These are phyloP conservation scores for Drosophila anceps DNA, from an alignment of 2,888 invertebrate genomes.

Conservation along the genomic window DNA sequence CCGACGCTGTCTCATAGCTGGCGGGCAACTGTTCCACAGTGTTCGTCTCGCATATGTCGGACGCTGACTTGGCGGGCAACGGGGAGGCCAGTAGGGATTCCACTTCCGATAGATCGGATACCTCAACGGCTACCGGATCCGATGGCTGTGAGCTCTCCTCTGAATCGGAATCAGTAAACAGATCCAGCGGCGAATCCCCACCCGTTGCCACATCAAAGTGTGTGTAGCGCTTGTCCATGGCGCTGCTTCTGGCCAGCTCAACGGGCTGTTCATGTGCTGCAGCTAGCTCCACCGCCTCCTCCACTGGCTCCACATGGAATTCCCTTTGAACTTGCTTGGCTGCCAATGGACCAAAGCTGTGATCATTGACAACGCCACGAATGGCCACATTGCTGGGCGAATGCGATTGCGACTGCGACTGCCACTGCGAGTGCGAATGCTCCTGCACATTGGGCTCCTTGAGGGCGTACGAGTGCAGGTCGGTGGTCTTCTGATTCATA, in stretches of 20 bases:
- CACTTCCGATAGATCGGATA: constrained; percentile 45
- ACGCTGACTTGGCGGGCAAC: constrained; percentile 2
- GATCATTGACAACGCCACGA: constrained; percentile 71
- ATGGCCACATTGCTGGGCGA: constrained; percentile 44
- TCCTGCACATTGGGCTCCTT: constrained; percentile 61
- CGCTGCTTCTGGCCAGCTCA: constrained; percentile 27
- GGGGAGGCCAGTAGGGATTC: constrained; percentile 22
- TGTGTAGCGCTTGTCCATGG: constrained; percentile 16
- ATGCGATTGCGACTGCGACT: background rate
- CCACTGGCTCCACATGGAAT: background rate
- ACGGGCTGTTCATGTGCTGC: constrained; percentile 3
- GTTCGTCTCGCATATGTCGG: constrained; percentile 2
- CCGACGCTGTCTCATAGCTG: constrained; percentile 6
- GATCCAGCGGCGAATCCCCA: constrained; percentile 15
- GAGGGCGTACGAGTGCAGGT: constrained; percentile 83
- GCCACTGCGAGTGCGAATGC: constrained; percentile 6
- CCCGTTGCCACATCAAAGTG: background rate
- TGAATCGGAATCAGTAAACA: constrained; percentile 45
- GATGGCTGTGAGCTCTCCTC: constrained; percentile 45
- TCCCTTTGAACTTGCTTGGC: background rate
- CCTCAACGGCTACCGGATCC: constrained; percentile 51
- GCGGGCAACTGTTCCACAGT: constrained; percentile 12
- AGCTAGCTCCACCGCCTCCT: constrained; percentile 10
- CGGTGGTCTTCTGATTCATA: constrained; percentile 83
- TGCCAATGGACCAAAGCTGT: constrained; percentile 62